Conservation (phyloP, 2,888 invertebrate genomes). For the Agrochola lychnidis region DNA sequence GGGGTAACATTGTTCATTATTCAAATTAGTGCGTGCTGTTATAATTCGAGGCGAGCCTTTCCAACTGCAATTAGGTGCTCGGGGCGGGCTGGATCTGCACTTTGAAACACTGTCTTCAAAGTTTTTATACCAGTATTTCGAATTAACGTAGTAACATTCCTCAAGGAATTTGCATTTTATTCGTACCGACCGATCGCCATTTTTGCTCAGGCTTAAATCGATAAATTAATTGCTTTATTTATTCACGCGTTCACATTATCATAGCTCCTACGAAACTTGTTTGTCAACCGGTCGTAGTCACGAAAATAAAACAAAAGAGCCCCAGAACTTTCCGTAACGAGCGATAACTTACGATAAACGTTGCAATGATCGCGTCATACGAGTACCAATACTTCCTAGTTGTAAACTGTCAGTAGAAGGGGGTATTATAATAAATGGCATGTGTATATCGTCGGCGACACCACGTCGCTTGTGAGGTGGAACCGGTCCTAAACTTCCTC, state of each 20-base stretch:
- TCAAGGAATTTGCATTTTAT: slow-evolving; percentile 47
- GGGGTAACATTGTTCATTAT: slow-evolving; percentile 88
- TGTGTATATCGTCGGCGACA: slow-evolving; percentile 81
- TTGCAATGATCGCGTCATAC: slow-evolving; percentile 76
- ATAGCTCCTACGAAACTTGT: slow-evolving; percentile 55
- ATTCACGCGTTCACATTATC: slow-evolving; percentile 57
- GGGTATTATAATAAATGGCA: slow-evolving; percentile 85
- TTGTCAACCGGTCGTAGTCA: slow-evolving; percentile 52
- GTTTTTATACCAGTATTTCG: slow-evolving; percentile 44
- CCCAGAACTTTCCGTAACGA: slow-evolving; percentile 70
- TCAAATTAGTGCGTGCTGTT: slow-evolving; percentile 88
- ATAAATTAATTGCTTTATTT: slow-evolving; percentile 62
- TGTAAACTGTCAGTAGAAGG: slow-evolving; percentile 78
- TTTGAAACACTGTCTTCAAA: slow-evolving; percentile 62
- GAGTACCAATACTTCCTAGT: slow-evolving; percentile 78
- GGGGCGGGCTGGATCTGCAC: slow-evolving; percentile 56
- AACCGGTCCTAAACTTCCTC: slow-evolving; percentile 86
- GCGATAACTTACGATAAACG: slow-evolving; percentile 72
- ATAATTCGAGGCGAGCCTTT: slow-evolving; percentile 83
- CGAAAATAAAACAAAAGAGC: slow-evolving; percentile 66
- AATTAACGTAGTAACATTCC: slow-evolving; percentile 37
- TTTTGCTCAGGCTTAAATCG: slow-evolving; percentile 39
- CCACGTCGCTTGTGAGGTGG: slow-evolving; percentile 72
- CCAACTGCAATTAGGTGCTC: slow-evolving; percentile 75
- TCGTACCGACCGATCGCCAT: slow-evolving; percentile 26